These are phyloP conservation scores for Bombus impatiens DNA, from an alignment of 1,140 invertebrate genomes.

Conservation along the genomic window DNA sequence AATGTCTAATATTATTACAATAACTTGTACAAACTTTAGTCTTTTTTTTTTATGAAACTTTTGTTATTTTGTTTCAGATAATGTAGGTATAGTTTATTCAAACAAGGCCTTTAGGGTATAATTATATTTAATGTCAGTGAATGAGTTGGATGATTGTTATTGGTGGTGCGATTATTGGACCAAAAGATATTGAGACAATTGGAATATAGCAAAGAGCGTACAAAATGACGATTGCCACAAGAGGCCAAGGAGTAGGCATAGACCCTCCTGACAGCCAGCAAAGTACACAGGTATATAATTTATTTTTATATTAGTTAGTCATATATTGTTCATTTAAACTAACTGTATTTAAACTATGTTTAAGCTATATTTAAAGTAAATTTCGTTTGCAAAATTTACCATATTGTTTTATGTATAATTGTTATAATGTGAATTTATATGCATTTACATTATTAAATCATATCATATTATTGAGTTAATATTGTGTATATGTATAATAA, in stretches of 20 bases:
- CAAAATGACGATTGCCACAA: constrained; percentile 85
- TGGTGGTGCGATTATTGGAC: constrained; percentile 75
- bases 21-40: neutral
- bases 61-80: constrained; percentile 77
- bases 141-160: constrained; percentile 79
- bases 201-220: constrained; percentile 60
- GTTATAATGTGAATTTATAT: neutral
- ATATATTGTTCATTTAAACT: neutral
- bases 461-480: neutral
- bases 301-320: neutral
- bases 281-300: constrained; percentile 80
- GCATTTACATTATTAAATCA: neutral
- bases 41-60: neutral
- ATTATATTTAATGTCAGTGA: constrained; percentile 81
- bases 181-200: constrained; percentile 71
- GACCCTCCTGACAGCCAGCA: constrained; percentile 84
- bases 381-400: neutral
- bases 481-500: neutral
- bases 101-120: constrained; percentile 80
- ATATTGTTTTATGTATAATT: neutral
- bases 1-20: neutral
- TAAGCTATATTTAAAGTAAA: neutral
- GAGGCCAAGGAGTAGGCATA: constrained; percentile 84
- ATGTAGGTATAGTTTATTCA: constrained; percentile 81
- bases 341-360: neutral